These are phyloP conservation scores for Labeo calbasu DNA, from an alignment of 2,797 vertebrate species.

Conservation along the genomic window DNA sequence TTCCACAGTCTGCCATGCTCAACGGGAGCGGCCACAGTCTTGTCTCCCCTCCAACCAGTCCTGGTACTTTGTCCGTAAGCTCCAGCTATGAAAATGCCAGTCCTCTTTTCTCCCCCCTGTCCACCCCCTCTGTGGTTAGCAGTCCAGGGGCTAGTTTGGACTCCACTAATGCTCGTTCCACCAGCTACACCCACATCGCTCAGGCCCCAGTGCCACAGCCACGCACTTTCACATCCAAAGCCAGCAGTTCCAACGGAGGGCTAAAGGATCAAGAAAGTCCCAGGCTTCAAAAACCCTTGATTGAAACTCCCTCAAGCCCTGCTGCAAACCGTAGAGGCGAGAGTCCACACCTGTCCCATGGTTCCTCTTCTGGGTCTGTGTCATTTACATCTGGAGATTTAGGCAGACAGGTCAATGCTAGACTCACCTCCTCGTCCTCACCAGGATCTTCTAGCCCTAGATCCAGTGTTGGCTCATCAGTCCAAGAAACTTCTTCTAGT, in stretches of 20 bases:
- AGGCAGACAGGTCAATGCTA: constrained; percentile 62
- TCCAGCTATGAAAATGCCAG: constrained; percentile 85
- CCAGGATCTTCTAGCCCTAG: constrained; percentile 72
- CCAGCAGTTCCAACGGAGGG: constrained; percentile 46
- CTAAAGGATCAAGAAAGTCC: constrained; percentile 72
- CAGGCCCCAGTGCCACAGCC: constrained; percentile 77
- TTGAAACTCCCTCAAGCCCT: constrained; percentile 73
- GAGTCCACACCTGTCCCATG: constrained; percentile 62
- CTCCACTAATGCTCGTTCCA: constrained; percentile 76
- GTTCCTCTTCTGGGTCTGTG: constrained; percentile 56
- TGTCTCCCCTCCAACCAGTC: constrained; percentile 77
- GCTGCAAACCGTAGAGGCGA: constrained; percentile 67
- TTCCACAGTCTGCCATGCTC: constrained; percentile 68
- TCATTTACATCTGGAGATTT: constrained; percentile 54
- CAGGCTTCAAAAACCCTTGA: constrained; percentile 65
- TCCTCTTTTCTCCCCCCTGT: constrained; percentile 77
- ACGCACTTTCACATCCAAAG: constrained; percentile 32
- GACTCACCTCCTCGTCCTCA: constrained; percentile 53
- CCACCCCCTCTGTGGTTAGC: constrained; percentile 73
- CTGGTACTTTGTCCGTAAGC: constrained; percentile 73
- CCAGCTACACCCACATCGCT: constrained; percentile 76
- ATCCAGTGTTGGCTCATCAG: constrained; percentile 65
- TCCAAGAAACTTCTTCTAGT: constrained; percentile 82
- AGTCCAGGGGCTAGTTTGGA: constrained; percentile 76
- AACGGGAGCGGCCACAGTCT: constrained; percentile 80